Evolutionary conservation across 2,888 invertebrate genomes (phyloP).

Genomic region (Eubasilissa splendida): DNA sequence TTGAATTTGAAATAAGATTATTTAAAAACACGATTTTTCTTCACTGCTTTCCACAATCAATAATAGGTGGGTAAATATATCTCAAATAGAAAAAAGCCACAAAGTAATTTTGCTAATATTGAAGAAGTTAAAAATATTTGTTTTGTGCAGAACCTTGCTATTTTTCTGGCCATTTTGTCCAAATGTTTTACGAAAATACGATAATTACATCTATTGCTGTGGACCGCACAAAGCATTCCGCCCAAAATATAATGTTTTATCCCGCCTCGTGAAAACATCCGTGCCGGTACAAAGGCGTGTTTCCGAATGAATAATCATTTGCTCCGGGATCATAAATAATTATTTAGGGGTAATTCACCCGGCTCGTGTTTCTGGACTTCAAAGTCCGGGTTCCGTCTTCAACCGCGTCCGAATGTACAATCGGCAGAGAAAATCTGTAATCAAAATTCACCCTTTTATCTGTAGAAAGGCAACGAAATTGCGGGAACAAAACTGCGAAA

Average conservation of each 20-base stretch:
- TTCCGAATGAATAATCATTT: conserved; percentile 41
- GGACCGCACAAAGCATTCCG: conserved; percentile 8
- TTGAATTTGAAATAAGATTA: too few relatives aligned
- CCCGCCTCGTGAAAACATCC: conserved; percentile 26
- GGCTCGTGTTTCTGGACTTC: conserved; percentile 2
- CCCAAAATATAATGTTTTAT: not conserved
- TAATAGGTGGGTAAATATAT: too few relatives aligned
- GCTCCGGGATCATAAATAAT: conserved; percentile 21
- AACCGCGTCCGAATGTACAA: conserved; percentile 11
- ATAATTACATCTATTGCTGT: conserved; percentile 7
- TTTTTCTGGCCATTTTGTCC: too few relatives aligned
- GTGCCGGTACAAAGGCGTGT: conserved; percentile 21
- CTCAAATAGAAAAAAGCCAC: too few relatives aligned
- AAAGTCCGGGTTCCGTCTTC: conserved; percentile 15
- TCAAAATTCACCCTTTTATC: conserved; percentile 27
- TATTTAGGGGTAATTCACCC: conserved; percentile 22
- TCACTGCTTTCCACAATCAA: too few relatives aligned
- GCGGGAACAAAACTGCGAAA: not conserved
- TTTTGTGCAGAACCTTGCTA: too few relatives aligned
- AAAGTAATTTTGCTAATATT: too few relatives aligned
- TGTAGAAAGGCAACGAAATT: not conserved
- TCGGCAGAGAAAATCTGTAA: conserved; percentile 13
- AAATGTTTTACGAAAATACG: not conserved
- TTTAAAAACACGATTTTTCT: too few relatives aligned
- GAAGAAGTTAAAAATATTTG: too few relatives aligned